These are phyloP conservation scores for Ellobius talpinus DNA, from an alignment of 2,113 vertebrate genomes.

Conservation along the genomic window DNA sequence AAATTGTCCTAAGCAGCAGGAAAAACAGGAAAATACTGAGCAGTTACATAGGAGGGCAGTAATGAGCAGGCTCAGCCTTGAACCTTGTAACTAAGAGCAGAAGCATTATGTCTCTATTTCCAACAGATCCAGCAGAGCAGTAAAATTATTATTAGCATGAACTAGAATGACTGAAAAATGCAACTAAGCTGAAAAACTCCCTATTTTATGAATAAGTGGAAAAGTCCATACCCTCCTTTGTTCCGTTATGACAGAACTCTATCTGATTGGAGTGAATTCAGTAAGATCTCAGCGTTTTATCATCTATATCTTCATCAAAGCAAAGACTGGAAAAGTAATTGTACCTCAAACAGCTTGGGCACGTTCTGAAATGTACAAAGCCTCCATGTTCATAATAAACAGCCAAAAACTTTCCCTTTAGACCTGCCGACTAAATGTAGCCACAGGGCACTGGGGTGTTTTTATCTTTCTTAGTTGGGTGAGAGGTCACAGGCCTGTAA, in stretches of 20 bases:
- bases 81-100: not conserved
- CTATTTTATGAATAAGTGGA: not conserved
- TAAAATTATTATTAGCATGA: not conserved
- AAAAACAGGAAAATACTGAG: not conserved
- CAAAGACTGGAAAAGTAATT: not conserved
- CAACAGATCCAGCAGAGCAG: not conserved
- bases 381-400: not conserved
- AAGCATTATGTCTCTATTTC: not conserved
- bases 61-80: accelerated
- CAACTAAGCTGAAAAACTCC: not conserved
- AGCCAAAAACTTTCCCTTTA: not conserved
- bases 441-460: not conserved
- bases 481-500: not conserved
- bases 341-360: not conserved
- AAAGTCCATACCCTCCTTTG: not conserved
- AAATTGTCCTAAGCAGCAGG: not conserved
- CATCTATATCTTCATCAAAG: not conserved
- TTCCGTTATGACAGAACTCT: not conserved
- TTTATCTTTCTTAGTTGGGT: not conserved
- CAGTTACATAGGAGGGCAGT: not conserved
- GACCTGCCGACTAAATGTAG: no score
- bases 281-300: not conserved
- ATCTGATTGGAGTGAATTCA: not conserved
- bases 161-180: not conserved
- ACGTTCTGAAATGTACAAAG: not conserved